Conservation (phyloP, 2,113 vertebrate species). For the Bos indicus region DNA sequence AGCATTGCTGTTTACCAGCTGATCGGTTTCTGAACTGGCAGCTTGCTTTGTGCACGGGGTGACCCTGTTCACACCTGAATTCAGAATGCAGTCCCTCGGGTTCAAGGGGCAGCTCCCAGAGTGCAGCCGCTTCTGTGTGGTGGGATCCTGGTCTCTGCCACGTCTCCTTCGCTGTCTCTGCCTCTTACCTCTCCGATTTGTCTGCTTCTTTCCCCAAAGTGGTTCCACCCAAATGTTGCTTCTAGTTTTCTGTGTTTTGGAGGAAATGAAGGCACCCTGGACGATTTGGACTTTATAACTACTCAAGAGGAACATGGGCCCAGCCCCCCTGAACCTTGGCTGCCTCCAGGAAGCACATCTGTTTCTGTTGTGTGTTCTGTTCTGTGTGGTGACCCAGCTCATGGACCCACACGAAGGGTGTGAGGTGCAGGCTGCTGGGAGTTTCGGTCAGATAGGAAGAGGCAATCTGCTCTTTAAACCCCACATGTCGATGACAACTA, state of each 20-base stretch:
- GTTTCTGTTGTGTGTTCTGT: neutral
- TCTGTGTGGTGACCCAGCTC: neutral
- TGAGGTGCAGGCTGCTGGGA: neutral
- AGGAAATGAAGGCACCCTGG: neutral
- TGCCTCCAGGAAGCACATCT: neutral
- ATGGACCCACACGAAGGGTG: neutral
- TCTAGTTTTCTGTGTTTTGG: neutral
- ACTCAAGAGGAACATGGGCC: constrained; percentile 4
- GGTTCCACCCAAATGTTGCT: neutral
- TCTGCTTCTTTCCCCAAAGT: neutral
- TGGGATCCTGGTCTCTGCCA: neutral
- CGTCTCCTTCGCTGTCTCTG: neutral
- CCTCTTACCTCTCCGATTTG: neutral
- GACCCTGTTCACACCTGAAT: constrained; percentile 54
- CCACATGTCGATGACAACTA: neutral
- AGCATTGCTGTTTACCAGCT: constrained; percentile 71
- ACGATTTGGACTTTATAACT: neutral
- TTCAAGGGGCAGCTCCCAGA: constrained; percentile 44
- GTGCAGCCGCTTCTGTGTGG: neutral
- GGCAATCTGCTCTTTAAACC: neutral
- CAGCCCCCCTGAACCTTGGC: neutral
- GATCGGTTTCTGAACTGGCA: constrained; percentile 46
- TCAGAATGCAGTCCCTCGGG: constrained; percentile 30
- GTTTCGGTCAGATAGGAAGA: neutral
- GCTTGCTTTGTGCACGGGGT: constrained; percentile 66